These are phyloP conservation scores for Sparidentex hasta DNA, from an alignment of 2,797 vertebrate species.

Conservation along the genomic window DNA sequence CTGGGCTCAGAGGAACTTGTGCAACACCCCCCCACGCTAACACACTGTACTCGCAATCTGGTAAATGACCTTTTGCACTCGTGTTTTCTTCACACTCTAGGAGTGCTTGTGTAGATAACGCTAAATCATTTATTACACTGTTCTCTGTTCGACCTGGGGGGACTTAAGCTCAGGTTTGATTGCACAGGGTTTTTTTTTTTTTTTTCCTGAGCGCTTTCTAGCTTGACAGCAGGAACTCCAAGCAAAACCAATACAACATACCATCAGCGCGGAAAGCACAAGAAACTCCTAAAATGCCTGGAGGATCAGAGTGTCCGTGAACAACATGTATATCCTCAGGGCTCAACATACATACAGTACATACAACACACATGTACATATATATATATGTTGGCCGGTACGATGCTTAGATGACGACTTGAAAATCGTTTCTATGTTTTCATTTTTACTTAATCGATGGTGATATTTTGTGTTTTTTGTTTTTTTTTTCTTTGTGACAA, in stretches of 20 bases:
- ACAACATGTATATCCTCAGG: neutral
- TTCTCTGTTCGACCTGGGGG: constrained; percentile 8
- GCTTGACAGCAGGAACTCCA: constrained; percentile 4
- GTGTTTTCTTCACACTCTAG: neutral
- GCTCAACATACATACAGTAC: neutral
- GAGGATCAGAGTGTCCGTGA: constrained; percentile 7
- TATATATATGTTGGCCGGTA: too few species aligned
- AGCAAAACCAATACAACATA: neutral
- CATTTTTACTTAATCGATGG: too few species aligned
- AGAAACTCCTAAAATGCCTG: neutral
- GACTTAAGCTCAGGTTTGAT: neutral
- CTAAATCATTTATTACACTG: neutral
- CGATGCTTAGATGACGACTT: too few species aligned
- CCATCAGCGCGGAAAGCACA: neutral
- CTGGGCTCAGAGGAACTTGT: neutral
- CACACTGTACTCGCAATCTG: neutral
- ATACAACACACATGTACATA: neutral
- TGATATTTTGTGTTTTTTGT: too few species aligned
- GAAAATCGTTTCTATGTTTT: too few species aligned
- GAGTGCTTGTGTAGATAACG: neutral
- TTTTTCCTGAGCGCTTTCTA: neutral
- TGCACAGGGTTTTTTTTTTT: neutral
- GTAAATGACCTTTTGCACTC: neutral
- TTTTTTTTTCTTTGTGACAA: too few species aligned
- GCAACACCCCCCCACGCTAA: neutral